Evolutionary conservation across 2,888 invertebrate species (phyloP).

Genomic region (Erpobdella octoculata): DNA sequence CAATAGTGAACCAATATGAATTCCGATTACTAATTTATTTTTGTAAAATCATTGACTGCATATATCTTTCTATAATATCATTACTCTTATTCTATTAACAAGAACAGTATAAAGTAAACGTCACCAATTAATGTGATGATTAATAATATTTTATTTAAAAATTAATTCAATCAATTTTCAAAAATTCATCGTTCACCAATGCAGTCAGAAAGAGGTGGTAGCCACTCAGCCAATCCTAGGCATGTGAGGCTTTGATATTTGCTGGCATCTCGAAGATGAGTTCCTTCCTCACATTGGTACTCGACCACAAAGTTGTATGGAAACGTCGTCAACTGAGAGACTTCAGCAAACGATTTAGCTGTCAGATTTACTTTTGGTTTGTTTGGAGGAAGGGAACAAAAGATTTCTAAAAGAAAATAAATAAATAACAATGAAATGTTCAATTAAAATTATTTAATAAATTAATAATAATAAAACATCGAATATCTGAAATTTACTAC

Average conservation of each 20-base stretch:
- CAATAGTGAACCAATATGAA: no score
- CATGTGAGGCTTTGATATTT: background rate
- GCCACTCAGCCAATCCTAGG: background rate
- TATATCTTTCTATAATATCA: constrained; percentile 12
- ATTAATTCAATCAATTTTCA: background rate
- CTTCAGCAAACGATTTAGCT: background rate
- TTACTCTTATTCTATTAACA: background rate
- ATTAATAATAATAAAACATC: background rate
- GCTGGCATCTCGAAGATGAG: background rate
- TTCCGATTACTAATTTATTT: no score
- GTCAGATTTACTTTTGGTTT: no score
- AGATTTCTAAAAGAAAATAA: background rate
- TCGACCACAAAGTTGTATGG: background rate
- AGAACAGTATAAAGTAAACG: background rate
- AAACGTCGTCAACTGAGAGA: background rate
- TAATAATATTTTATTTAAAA: no score
- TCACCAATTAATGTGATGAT: no score
- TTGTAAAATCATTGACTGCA: no score
- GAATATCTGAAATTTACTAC: no score
- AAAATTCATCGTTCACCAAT: background rate
- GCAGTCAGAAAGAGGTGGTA: background rate
- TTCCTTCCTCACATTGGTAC: background rate
- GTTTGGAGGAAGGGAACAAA: background rate
- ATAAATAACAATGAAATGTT: background rate
- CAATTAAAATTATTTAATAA: background rate